phyloP scores from a whole-genome alignment of 2,113 vertebrate species.

The Zosterops lateralis region DNA sequence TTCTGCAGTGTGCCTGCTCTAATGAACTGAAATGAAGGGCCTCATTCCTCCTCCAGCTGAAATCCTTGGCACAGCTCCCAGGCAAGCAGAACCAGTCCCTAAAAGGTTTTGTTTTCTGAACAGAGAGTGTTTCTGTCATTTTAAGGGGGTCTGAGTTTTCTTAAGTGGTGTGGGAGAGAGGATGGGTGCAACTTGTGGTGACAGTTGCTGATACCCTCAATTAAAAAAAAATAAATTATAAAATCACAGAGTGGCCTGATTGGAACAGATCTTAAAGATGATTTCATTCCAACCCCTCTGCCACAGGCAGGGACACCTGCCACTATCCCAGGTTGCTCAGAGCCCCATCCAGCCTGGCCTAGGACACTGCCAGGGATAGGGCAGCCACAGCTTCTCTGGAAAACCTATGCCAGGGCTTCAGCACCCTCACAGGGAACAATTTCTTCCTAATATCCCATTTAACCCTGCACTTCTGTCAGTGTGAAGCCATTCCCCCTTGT shows the following conservation, averaged over 20 bases:
- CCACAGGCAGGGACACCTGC: background rate
- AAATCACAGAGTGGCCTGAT: background rate
- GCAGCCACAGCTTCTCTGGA: background rate
- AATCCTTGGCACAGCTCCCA: constrained; percentile 46
- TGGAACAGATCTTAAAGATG: background rate
- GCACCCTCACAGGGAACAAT: background rate
- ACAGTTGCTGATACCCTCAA: background rate
- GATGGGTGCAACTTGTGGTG: background rate
- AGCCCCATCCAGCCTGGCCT: background rate
- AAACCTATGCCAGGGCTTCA: background rate
- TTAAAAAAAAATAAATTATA: background rate
- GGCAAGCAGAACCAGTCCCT: constrained; percentile 34
- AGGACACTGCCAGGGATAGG: background rate
- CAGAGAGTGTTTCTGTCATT: constrained; percentile 22
- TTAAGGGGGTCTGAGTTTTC: constrained; percentile 31
- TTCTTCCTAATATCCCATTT: background rate
- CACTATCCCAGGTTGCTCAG: background rate
- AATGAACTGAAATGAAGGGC: constrained; percentile 24
- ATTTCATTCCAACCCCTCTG: background rate
- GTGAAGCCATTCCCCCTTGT: background rate
- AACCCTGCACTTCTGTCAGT: background rate
- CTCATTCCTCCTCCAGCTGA: constrained; percentile 49
- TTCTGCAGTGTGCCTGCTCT: constrained; percentile 37
- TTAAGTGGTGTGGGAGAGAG: background rate
- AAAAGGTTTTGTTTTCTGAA: constrained; percentile 56